phyloP scores from a whole-genome alignment of 2,888 invertebrate genomes.

The Temnothorax ravouxi region DNA sequence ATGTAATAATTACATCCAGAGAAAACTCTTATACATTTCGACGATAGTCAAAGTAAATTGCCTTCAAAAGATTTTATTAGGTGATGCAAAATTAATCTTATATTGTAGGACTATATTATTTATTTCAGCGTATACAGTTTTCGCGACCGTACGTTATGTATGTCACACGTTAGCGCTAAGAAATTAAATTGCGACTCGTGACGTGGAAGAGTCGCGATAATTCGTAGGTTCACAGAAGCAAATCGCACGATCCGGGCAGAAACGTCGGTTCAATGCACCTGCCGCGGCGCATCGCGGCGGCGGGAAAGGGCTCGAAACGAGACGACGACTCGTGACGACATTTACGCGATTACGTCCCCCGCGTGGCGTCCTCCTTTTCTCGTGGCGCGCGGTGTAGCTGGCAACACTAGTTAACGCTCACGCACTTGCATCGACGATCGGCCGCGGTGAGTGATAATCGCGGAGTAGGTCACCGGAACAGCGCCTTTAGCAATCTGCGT shows the following conservation, averaged over 20 bases:
- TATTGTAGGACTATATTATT: too few species aligned
- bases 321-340: constrained; percentile 59
- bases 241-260: constrained; percentile 1
- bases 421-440: constrained; percentile 76
- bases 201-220: neutral
- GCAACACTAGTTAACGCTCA: constrained; percentile 75
- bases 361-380: constrained; percentile 71
- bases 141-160: neutral
- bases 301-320: constrained; percentile 48
- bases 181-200: neutral
- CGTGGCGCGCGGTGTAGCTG: constrained; percentile 67
- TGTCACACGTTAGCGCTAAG: constrained; percentile 16
- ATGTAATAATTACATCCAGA: too few species aligned
- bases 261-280: constrained; percentile 34
- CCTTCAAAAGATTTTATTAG: too few species aligned
- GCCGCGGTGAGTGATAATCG: constrained; percentile 83
- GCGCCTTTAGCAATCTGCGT: constrained; percentile 85
- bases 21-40: too few species aligned
- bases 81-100: too few species aligned
- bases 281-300: neutral
- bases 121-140: too few species aligned
- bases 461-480: constrained; percentile 86
- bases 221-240: constrained; percentile 7
- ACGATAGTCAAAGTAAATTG: too few species aligned
- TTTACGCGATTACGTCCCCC: constrained; percentile 74